These are phyloP conservation scores for Hydropsyche betteni DNA, from an alignment of 2,888 invertebrate genomes.

Conservation along the genomic window DNA sequence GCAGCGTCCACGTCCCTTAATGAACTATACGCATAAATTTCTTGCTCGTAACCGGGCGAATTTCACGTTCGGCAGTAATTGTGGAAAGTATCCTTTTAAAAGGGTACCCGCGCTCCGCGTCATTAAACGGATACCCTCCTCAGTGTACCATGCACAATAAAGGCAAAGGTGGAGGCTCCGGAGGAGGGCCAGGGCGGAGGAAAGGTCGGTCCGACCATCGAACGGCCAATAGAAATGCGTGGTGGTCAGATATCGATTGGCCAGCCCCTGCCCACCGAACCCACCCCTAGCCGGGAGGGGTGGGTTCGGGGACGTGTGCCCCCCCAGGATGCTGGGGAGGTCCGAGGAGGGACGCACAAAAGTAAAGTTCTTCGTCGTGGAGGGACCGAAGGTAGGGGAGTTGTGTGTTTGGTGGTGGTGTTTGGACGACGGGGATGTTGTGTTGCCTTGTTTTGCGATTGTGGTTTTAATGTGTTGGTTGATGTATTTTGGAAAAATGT, in stretches of 20 bases:
- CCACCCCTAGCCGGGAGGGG: constrained; percentile 14
- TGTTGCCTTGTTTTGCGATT: too few relatives aligned
- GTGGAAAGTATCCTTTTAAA: constrained; percentile 31
- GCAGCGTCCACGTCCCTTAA: neutral
- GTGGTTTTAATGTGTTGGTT: too few relatives aligned
- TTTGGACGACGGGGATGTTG: too few relatives aligned
- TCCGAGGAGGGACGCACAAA: constrained; percentile 35
- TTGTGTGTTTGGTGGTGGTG: too few relatives aligned
- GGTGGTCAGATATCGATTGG: constrained; percentile 52
- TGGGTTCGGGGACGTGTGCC: constrained; percentile 1
- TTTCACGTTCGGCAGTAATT: constrained; percentile 34
- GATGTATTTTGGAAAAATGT: too few relatives aligned
- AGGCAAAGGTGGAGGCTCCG: constrained; percentile 14
- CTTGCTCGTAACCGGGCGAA: constrained; percentile 3
- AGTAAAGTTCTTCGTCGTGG: constrained; percentile 46
- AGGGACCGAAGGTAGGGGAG: neutral
- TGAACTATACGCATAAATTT: constrained; percentile 13
- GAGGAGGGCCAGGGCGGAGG: neutral
- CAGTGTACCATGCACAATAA: neutral
- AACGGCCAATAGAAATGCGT: constrained; percentile 50
- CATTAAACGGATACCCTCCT: constrained; percentile 34
- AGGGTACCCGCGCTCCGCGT: constrained; percentile 8
- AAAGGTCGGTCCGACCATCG: constrained; percentile 36
- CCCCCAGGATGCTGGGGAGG: constrained; percentile 18
- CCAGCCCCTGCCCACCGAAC: neutral